phyloP scores from a whole-genome alignment of 2,797 vertebrate genomes.

The Vultur gryphus region DNA sequence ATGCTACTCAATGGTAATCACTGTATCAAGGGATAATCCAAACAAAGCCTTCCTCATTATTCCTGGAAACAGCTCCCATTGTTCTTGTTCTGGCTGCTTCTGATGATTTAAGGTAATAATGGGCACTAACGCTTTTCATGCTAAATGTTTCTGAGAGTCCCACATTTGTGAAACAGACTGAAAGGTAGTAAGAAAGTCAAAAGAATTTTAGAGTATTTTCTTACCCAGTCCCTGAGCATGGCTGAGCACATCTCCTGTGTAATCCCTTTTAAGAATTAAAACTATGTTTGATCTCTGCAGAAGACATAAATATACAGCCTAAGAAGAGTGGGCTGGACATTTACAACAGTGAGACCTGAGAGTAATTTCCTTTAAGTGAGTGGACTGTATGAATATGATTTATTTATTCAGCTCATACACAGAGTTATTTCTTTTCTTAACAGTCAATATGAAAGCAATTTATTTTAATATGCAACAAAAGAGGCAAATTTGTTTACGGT shows the following conservation, averaged over 20 bases:
- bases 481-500: neutral
- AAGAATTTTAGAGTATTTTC: neutral
- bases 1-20: neutral
- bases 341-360: neutral
- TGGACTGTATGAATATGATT: neutral
- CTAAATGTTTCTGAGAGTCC: neutral
- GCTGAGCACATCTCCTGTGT: neutral
- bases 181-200: neutral
- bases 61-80: slow-evolving; percentile 25
- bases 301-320: neutral
- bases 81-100: slow-evolving; percentile 18
- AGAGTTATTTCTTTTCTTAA: neutral
- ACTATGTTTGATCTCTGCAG: neutral
- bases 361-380: neutral
- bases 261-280: neutral
- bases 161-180: neutral
- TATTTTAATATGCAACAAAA: neutral
- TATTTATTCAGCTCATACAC: neutral
- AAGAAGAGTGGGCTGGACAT: neutral
- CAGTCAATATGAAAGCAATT: neutral
- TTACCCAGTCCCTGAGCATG: neutral
- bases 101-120: neutral
- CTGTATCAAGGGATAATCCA: neutral
- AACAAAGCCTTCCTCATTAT: slow-evolving; percentile 23
- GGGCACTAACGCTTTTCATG: neutral